Base-by-base conservation (phyloP, 2,113 vertebrate genomes). In the Lipotes vexillifer region DNA sequence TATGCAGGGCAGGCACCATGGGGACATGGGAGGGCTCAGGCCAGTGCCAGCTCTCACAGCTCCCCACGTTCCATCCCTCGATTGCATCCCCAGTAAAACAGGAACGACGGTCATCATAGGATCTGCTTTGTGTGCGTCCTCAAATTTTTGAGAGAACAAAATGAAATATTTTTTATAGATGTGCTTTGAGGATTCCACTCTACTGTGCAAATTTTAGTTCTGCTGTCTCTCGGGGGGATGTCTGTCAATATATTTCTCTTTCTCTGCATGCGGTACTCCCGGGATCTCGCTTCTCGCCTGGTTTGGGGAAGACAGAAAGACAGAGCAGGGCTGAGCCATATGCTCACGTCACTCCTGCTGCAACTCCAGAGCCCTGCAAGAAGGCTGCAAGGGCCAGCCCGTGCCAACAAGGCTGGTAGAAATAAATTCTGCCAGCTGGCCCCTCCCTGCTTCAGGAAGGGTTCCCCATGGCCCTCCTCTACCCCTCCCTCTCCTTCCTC, bases 141-240 rank as follows among this genome's bases (percentile, higher is more conserved):
- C 83, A 92, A 83, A 75, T 93, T 90, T 84, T 66, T 57, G 17
- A 66, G 95, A 89, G 92, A 68, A 93, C 61, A 94, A 65, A 87
- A 57, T 33, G 41, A 93, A 83, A 44, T 29, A 31, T 17, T 68
- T 69, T 91, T 87, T 59, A 31, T 85, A 80, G 88, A 61, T 36
- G 38, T 88, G n/a, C 23, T 23, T 74, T 66, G 81, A 92, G 75
- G 84, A 77, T 88, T 94, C 74, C 61, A 14, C 74, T 68, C 7
- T 21, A 29, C 23, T 20, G 52, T 75, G 44, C 80, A 85, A 44
- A 75, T 55, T 94, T 49, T 80, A 77, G 63, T 75, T 82, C 29
- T 55, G 36, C 86, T 71, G 15, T 88, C 78, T 90, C 68, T 74
- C 44, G 1, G 15, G 38, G 84, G 65, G 38, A 23, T 66, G 71